Base-by-base conservation (phyloP, 2,113 vertebrate genomes). In the Platanista minor region DNA sequence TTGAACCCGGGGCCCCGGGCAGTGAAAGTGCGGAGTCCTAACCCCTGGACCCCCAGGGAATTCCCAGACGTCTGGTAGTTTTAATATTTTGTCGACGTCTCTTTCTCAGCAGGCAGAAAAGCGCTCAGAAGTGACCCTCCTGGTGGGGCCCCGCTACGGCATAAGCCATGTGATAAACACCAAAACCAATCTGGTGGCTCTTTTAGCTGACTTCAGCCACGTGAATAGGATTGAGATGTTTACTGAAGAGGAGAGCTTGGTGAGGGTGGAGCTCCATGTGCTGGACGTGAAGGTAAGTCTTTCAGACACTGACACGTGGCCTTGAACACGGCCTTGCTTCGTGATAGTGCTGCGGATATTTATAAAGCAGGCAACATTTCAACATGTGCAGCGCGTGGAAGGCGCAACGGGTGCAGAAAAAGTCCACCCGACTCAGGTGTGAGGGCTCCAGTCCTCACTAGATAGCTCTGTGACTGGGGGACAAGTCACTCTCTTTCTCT, bases 201-300 rank as follows among this genome's bases (percentile, higher is more conserved):
- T 99, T 33, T 98, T 99, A 97, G 99, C 99, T 6, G 99, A 99
- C 98, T 99, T 99, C 98, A 99, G 99, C 98, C 99, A 99, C 0
- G 99, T 99, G 90, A 99, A 99, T 98, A 99, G 99, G 95, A 99
- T 99, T n/a, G 99, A 99, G 98, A 99, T 99, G 99, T 99, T 99
- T 96, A 99, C 99, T 13, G 99, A 99, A 95, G 99, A 99, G 0
- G 99, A 99, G 93, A 99, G 94, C 94, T 99, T 95, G 96, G 99
- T 99, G 90, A 98, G 99, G 97, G 99, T 99, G 97, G 99, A 99
- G 82, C 99, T 99, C 36, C 99, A 99, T 21, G 99, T 99, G 95
- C 98, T 99, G 96, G 99, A 99, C 74, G 99, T 99, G 54, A 99
- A 99, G 99, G 99, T 99, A 96, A 98, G 97, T 97, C 90, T 90